These are phyloP conservation scores for Megaleporinus macrocephalus DNA, from an alignment of 2,113 vertebrate species.

Conservation along the genomic window DNA sequence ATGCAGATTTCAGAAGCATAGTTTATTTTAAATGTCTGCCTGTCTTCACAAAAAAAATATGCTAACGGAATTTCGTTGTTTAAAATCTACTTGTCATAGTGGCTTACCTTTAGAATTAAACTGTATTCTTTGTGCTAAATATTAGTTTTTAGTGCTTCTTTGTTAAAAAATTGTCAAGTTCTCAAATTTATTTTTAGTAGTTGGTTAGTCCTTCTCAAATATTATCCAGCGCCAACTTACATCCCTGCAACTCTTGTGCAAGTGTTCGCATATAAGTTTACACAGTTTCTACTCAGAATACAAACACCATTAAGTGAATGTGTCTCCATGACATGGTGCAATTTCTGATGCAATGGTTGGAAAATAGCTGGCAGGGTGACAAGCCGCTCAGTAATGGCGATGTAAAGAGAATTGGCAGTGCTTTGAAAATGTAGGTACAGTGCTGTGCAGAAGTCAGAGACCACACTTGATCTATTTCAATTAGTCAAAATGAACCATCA, in stretches of 20 bases:
- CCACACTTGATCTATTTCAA: too few species aligned
- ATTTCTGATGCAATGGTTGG: slow-evolving; percentile 26
- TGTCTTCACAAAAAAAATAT: too few species aligned
- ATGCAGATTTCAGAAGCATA: too few species aligned
- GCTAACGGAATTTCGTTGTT: background rate
- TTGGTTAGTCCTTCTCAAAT: background rate
- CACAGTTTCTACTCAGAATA: slow-evolving; percentile 10
- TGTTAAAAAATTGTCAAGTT: too few species aligned
- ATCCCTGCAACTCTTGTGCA: slow-evolving; percentile 3
- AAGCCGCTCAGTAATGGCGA: background rate
- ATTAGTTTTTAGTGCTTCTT: too few species aligned
- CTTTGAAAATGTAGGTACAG: background rate
- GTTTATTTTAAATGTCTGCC: too few species aligned
- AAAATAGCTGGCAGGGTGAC: background rate
- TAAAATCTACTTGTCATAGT: background rate
- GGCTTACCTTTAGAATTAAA: too few species aligned
- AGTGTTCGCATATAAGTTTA: background rate
- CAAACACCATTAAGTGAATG: slow-evolving; percentile 17
- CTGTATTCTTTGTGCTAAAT: too few species aligned
- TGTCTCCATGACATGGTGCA: background rate
- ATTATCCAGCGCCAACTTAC: background rate
- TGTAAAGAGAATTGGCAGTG: background rate
- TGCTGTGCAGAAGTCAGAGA: too few species aligned
- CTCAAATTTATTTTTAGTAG: too few species aligned
- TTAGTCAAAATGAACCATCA: too few species aligned